phyloP scores from a whole-genome alignment of 2,797 vertebrate genomes.

The Urosaurus nigricauda region DNA sequence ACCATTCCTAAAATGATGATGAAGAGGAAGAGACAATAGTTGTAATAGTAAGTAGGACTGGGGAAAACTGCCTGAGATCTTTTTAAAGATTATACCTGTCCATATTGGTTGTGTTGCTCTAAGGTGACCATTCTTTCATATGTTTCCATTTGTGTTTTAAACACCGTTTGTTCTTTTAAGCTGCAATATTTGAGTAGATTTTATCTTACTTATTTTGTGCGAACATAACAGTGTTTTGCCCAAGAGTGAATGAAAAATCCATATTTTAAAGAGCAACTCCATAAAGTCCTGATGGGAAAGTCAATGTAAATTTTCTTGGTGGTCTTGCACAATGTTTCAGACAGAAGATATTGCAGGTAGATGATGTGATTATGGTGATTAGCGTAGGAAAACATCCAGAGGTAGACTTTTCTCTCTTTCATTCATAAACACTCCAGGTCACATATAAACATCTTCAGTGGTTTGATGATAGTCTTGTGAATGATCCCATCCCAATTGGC shows the following conservation, averaged over 20 bases:
- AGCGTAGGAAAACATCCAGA: not conserved
- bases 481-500: not conserved
- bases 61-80: not conserved
- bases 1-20: too few relatives aligned
- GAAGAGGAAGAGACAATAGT: not conserved
- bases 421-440: not conserved
- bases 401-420: not conserved
- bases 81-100: too few relatives aligned
- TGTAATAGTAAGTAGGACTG: too few relatives aligned
- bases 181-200: not conserved
- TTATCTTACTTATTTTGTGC: not conserved
- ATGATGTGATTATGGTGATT: not conserved
- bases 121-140: not conserved
- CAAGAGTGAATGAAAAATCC: slow-evolving; percentile 10
- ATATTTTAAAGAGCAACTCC: not conserved
- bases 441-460: not conserved
- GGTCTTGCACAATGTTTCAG: not conserved
- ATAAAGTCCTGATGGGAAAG: not conserved
- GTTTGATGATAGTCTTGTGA: not conserved
- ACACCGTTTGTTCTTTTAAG: not conserved
- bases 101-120: not conserved
- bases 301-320: not conserved
- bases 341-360: not conserved
- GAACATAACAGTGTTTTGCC: not conserved
- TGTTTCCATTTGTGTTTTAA: not conserved